Evolutionary conservation across 2,113 vertebrate species (phyloP).

Genomic region (Chaetodon auriga): DNA sequence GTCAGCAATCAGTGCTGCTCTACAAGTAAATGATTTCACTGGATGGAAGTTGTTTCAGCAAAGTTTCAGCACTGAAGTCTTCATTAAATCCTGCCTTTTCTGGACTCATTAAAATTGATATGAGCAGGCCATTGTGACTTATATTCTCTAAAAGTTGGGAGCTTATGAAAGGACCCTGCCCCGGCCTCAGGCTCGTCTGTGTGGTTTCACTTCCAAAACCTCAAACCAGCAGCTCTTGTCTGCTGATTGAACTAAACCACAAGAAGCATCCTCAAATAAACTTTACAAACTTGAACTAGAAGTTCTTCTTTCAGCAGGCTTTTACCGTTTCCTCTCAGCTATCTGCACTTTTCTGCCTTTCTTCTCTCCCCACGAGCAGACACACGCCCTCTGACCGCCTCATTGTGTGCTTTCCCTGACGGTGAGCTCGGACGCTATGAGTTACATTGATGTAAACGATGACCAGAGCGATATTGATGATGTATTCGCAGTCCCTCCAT

Average conservation of each 20-base stretch:
- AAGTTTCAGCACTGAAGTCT: constrained; percentile 52
- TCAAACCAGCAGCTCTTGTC: constrained; percentile 49
- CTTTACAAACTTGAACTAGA: constrained; percentile 37
- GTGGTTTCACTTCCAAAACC: constrained; percentile 56
- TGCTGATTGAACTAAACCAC: constrained; percentile 61
- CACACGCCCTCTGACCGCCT: not conserved
- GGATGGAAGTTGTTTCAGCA: constrained; percentile 49
- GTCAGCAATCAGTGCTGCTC: constrained; percentile 73
- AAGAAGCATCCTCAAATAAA: constrained; percentile 39
- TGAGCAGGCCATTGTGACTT: constrained; percentile 6
- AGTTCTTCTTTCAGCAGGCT: constrained; percentile 16
- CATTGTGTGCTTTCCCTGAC: not conserved
- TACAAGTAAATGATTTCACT: constrained; percentile 56
- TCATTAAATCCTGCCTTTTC: constrained; percentile 35
- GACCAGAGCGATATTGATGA: constrained; percentile 41
- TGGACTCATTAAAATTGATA: constrained; percentile 38
- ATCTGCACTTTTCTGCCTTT: constrained; percentile 3
- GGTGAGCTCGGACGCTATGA: constrained; percentile 1
- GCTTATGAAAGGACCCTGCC: constrained; percentile 4
- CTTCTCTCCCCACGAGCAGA: not conserved
- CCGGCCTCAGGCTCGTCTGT: constrained; percentile 14
- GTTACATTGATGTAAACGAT: constrained; percentile 34
- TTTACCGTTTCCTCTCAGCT: constrained; percentile 13
- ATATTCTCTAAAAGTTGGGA: not conserved
- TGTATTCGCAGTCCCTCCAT: constrained; percentile 26